Percentiles rank a stretch among this genome's conserved stretches.
phyloP scores from a whole-genome alignment of 1,140 invertebrate species.

The Asbolus verrucosus region DNA sequence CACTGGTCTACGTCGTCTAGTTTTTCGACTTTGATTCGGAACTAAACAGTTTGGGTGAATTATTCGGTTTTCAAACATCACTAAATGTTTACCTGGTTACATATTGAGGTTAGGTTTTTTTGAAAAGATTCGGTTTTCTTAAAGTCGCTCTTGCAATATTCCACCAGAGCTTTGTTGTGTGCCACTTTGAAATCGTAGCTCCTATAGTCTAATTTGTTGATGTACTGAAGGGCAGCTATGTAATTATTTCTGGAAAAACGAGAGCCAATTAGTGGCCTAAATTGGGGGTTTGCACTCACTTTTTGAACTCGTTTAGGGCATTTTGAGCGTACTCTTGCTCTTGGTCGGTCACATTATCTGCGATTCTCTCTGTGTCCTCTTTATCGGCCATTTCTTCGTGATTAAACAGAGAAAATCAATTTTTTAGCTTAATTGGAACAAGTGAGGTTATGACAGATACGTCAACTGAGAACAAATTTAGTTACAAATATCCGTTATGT shows the following conservation, averaged over 20 bases:
- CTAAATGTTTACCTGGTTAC: conserved; percentile 68
- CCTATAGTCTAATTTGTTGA: conserved; percentile 72
- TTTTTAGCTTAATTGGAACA: too few species aligned
- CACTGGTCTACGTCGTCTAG: conserved; percentile 79
- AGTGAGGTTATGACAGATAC: too few species aligned
- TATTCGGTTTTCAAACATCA: neutral
- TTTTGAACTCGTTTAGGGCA: conserved; percentile 62
- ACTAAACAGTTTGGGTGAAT: conserved; percentile 59
- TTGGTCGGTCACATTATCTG: conserved; percentile 55
- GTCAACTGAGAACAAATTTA: too few species aligned
- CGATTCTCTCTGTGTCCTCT: conserved; percentile 48
- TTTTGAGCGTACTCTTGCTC: conserved; percentile 60
- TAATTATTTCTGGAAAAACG: conserved; percentile 66
- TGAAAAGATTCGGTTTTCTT: conserved; percentile 79
- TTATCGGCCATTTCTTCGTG: conserved; percentile 54
- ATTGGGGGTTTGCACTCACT: conserved; percentile 55
- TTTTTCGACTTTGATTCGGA: conserved; percentile 68
- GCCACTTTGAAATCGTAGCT: conserved; percentile 77
- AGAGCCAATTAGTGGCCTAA: conserved; percentile 10
- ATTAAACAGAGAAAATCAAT: too few species aligned
- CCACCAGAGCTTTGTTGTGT: conserved; percentile 79
- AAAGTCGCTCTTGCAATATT: conserved; percentile 78
- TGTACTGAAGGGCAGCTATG: conserved; percentile 68
- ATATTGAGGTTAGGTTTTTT: conserved; percentile 74
- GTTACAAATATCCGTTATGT: too few species aligned